Evolutionary conservation across 1,140 invertebrate species (phyloP).

Genomic region (Caerostris extrusa): DNA sequence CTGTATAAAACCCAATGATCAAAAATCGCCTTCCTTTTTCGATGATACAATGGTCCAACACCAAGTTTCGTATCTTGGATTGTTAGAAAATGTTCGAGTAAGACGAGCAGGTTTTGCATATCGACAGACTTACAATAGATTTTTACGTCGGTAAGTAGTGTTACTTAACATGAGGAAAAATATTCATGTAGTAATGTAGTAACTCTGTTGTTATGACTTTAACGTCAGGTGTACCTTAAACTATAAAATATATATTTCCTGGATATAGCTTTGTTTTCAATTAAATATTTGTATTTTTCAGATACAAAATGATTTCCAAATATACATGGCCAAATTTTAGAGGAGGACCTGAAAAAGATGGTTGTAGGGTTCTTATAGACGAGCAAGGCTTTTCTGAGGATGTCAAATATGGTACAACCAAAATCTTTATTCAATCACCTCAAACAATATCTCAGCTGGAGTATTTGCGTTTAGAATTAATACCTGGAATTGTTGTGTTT

Average conservation of each 20-base stretch:
- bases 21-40: slow-evolving; percentile 90
- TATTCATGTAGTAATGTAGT: too few species aligned
- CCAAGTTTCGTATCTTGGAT: slow-evolving; percentile 91
- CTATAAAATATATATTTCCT: neutral
- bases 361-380: slow-evolving; percentile 90
- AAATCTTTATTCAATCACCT: slow-evolving; percentile 95
- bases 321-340: slow-evolving; percentile 93
- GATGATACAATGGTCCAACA: slow-evolving; percentile 90
- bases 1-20: slow-evolving; percentile 95
- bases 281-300: slow-evolving; percentile 76
- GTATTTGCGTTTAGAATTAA: slow-evolving; percentile 85
- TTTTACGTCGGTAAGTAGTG: slow-evolving; percentile 86
- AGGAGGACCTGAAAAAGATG: slow-evolving; percentile 89
- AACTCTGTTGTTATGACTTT: too few species aligned
- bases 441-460: slow-evolving; percentile 94
- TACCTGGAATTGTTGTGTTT: slow-evolving; percentile 94
- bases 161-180: neutral
- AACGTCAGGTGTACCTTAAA: neutral
- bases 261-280: neutral
- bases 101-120: slow-evolving; percentile 96
- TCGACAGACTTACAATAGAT: slow-evolving; percentile 93
- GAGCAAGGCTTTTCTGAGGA: slow-evolving; percentile 90
- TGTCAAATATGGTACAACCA: slow-evolving; percentile 94
- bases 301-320: slow-evolving; percentile 89
- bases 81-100: slow-evolving; percentile 96